Percentiles rank a stretch among this genome's conserved stretches.
phyloP scores from a whole-genome alignment of 2,888 invertebrate species.

The Carpatolechia fugitivella region DNA sequence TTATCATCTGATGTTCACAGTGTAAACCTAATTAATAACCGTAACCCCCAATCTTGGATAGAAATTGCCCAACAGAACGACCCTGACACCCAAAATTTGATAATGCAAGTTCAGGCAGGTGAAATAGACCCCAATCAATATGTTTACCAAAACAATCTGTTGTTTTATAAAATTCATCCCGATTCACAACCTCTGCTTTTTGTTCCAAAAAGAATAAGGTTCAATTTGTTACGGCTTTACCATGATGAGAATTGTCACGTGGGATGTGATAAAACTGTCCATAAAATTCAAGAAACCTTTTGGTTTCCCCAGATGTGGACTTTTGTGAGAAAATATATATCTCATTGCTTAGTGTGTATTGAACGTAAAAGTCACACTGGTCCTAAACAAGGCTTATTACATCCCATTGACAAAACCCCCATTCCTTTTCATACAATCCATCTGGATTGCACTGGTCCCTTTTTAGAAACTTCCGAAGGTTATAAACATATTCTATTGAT shows the following conservation, averaged over 20 bases:
- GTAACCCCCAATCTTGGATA: conserved; percentile 27
- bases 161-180: conserved; percentile 19
- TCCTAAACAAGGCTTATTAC: conserved; percentile 35
- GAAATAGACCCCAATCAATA: conserved; percentile 25
- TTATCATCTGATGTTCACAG: too few species aligned
- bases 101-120: conserved; percentile 18
- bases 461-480: conserved; percentile 30
- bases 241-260: too few species aligned
- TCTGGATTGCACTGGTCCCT: conserved; percentile 51
- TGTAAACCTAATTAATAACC: too few species aligned
- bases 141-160: conserved; percentile 20
- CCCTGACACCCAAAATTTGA: conserved; percentile 22
- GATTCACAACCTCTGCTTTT: conserved; percentile 26
- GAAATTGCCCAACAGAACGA: conserved; percentile 25
- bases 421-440: conserved; percentile 46
- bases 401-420: conserved; percentile 43
- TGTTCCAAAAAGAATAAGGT: conserved; percentile 25
- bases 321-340: too few species aligned
- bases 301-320: too few species aligned
- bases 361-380: too few species aligned
- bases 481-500: conserved; percentile 39
- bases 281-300: too few species aligned
- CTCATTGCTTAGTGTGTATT: too few species aligned
- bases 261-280: too few species aligned
- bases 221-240: conserved; percentile 18